A percentile compares a stretch with the other conserved stretches of the same genome.
These are phyloP conservation scores for Pediacus dermestoides DNA, from an alignment of 2,888 invertebrate species.

Conservation along the genomic window DNA sequence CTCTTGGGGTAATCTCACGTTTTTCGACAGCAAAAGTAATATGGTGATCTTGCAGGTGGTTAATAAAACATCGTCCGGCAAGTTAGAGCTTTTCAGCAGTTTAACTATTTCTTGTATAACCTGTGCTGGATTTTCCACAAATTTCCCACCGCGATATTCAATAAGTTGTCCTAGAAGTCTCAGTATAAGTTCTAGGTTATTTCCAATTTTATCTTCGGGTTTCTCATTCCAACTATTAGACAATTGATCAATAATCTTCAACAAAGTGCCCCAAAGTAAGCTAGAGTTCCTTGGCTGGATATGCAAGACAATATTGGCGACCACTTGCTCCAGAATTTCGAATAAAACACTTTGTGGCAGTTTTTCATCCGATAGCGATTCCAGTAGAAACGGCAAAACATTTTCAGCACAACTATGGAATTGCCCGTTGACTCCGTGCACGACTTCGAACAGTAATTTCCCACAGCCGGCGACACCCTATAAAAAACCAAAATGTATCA, in stretches of 20 bases:
- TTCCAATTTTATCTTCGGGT: conserved; percentile 18
- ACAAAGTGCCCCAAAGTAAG: conserved; percentile 63
- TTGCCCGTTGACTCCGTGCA: conserved; percentile 77
- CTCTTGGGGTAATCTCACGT: conserved; percentile 67
- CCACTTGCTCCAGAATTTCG: conserved; percentile 62
- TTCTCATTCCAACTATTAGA: conserved; percentile 15
- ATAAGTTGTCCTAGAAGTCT: conserved; percentile 60
- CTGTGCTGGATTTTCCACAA: conserved; percentile 58
- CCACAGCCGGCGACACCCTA: conserved; percentile 79
- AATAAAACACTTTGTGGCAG: conserved; percentile 57
- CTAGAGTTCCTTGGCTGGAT: conserved; percentile 62
- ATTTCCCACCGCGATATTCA: conserved; percentile 62
- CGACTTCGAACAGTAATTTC: conserved; percentile 81
- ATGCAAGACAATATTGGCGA: conserved; percentile 60
- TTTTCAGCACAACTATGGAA: conserved; percentile 80
- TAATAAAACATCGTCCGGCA: conserved; percentile 52
- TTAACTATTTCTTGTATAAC: conserved; percentile 58
- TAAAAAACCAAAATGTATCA: conserved; percentile 29
- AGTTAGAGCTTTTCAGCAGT: conserved; percentile 50
- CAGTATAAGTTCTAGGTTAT: conserved; percentile 46
- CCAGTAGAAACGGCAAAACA: conserved; percentile 66
- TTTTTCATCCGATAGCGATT: conserved; percentile 56
- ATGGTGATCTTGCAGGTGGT: conserved; percentile 58
- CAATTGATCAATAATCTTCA: conserved; percentile 42
- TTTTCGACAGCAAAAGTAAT: conserved; percentile 57